Conservation (phyloP, 2,888 invertebrate species). For the Pachydiplax longipennis region DNA sequence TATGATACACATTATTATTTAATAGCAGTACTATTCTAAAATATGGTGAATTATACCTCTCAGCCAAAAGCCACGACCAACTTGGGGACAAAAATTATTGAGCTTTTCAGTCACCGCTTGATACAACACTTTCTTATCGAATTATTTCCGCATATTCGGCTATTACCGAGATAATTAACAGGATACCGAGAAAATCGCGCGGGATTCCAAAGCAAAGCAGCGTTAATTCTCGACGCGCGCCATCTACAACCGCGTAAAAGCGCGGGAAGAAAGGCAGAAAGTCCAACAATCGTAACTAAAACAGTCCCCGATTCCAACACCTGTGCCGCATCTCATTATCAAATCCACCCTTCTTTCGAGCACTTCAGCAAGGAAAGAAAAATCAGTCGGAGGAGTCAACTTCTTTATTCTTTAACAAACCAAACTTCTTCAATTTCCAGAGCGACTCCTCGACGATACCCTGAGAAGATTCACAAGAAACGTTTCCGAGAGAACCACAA, state of each 20-base stretch:
- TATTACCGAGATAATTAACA: background rate
- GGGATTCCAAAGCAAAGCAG: background rate
- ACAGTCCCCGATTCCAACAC: background rate
- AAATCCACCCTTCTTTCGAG: background rate
- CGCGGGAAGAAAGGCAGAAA: background rate
- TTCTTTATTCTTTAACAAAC: constrained; percentile 8
- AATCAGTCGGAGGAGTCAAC: background rate
- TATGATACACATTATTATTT: too few relatives aligned
- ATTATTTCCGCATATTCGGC: background rate
- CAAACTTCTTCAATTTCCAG: constrained; percentile 12
- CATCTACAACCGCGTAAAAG: background rate
- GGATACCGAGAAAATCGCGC: background rate
- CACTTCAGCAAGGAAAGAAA: background rate
- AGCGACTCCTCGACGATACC: constrained; percentile 1
- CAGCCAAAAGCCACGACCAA: too few relatives aligned
- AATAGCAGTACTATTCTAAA: too few relatives aligned
- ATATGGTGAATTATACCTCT: too few relatives aligned
- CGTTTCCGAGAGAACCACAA: background rate
- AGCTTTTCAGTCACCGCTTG: too few relatives aligned
- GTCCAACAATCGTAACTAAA: background rate
- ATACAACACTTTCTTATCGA: background rate
- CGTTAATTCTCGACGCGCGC: background rate
- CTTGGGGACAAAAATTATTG: too few relatives aligned
- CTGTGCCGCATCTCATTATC: constrained; percentile 18
- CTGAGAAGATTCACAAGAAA: constrained; percentile 26